A percentile compares a stretch with the other conserved stretches of the same genome.
These are phyloP conservation scores for Smittia aterrima DNA, from an alignment of 2,888 invertebrate species.

Conservation along the genomic window DNA sequence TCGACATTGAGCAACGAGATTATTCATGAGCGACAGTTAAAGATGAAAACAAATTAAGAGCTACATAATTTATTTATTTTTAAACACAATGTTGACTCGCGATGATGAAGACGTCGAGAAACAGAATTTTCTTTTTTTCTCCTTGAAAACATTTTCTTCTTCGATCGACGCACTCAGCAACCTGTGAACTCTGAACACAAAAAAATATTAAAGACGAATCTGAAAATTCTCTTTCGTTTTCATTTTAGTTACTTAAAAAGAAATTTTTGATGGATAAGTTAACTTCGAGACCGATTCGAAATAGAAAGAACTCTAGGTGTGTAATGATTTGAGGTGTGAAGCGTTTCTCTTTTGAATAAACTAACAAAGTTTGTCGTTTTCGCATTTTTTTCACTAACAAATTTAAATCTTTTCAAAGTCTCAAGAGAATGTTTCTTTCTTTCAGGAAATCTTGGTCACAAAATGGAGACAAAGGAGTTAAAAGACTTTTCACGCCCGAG, in stretches of 20 bases:
- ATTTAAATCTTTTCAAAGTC: background rate
- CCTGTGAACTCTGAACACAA: background rate
- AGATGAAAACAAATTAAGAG: background rate
- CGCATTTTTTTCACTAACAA: background rate
- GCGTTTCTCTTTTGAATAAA: background rate
- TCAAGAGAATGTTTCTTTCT: background rate
- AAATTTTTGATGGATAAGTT: slow-evolving; percentile 16
- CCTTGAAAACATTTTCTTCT: background rate
- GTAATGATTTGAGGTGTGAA: background rate
- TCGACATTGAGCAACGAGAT: background rate
- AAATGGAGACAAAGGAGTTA: slow-evolving; percentile 54
- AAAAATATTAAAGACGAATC: background rate
- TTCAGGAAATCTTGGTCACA: slow-evolving; percentile 33
- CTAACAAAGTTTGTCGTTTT: background rate
- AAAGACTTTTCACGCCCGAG: slow-evolving; percentile 75
- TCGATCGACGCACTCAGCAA: background rate
- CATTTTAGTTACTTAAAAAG: background rate
- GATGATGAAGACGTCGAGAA: background rate
- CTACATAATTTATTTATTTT: background rate
- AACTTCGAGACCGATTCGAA: slow-evolving; percentile 34
- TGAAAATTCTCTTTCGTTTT: background rate
- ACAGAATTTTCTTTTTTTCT: background rate
- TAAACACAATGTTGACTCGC: background rate
- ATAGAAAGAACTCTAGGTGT: slow-evolving; percentile 31
- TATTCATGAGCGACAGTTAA: background rate